A percentile compares a stretch with the other conserved stretches of the same genome.
These are phyloP conservation scores for Sepioteuthis lessoniana DNA, from an alignment of 2,888 invertebrate species.

Conservation along the genomic window DNA sequence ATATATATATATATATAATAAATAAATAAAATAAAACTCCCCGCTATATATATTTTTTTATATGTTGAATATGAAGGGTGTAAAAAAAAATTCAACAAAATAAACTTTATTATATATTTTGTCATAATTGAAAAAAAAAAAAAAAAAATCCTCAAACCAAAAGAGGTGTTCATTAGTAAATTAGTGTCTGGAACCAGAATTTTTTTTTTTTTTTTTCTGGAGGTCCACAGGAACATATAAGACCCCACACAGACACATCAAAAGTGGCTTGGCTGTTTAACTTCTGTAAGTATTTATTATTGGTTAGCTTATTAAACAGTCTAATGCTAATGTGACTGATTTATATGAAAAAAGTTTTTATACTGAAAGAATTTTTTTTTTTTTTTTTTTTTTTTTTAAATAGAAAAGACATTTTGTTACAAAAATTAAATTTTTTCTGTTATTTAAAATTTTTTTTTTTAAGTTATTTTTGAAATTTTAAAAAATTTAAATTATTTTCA, in stretches of 20 bases:
- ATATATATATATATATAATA: not conserved
- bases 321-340: not conserved
- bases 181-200: slow-evolving; percentile 13
- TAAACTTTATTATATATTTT: not conserved
- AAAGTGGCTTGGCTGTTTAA: not conserved
- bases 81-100: not conserved
- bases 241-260: not conserved
- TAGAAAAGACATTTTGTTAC: not conserved
- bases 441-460: too few relatives aligned
- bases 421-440: not conserved
- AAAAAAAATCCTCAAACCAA: slow-evolving; percentile 10
- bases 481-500: not conserved
- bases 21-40: not conserved
- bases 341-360: not conserved
- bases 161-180: slow-evolving; percentile 33
- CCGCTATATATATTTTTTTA: not conserved
- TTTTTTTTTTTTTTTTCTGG: not conserved
- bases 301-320: not conserved
- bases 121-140: too few relatives aligned
- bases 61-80: not conserved
- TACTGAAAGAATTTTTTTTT: not conserved
- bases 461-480: not conserved
- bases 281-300: not conserved
- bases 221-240: not conserved
- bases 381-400: too few relatives aligned